Evolutionary conservation across 2,113 vertebrate genomes (phyloP), one percentile per base, ranked within the genome.

Genomic region (Elephas maximus): DNA sequence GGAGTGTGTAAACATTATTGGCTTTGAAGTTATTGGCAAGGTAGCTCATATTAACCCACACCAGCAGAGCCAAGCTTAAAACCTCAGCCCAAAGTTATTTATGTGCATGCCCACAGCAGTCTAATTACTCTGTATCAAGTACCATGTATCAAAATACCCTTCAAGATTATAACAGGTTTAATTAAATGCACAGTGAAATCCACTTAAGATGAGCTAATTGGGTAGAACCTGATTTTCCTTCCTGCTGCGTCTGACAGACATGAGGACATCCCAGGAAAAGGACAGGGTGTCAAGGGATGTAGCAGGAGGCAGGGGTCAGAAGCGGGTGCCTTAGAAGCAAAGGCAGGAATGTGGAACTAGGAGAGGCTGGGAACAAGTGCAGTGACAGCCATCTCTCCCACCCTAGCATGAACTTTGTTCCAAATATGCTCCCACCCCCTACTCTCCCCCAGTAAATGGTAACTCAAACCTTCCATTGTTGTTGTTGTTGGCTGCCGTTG

Each of bases 151-250:
- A 97, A 98, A 98, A 98, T 98, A 97, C 97, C 97, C 97, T 98
- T 98, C 93, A 96, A 95, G 96, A 98, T 96, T 97, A 89, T 97
- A 98, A 95, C 96, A 96, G 95, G 88, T 97, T 97, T 98, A 97
- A 98, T 98, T 98, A 97, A 97, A 97, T 97, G 97, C 97, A 94
- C 97, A 93, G 96, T 94, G 95, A 96, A 98, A 98, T 97, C 97
- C 95, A 95, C 94, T 98, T 98, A 97, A 93, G 81, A 97, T 93
- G 92, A 97, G 81, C 93, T 98, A 97, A 98, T 98, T 98, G 96
- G 93, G 90, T 93, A 97, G 97, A 98, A 97, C 94, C 87, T 97
- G 93, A 97, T 97, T 98, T 97, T 98, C 95, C 95, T 97, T 88
- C 92, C 92, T 24, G 0, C 88, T 97, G 94, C 37, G 0, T 92